phyloP scores from a whole-genome alignment of 2,113 vertebrate genomes.

The Melanocharis versteri region DNA sequence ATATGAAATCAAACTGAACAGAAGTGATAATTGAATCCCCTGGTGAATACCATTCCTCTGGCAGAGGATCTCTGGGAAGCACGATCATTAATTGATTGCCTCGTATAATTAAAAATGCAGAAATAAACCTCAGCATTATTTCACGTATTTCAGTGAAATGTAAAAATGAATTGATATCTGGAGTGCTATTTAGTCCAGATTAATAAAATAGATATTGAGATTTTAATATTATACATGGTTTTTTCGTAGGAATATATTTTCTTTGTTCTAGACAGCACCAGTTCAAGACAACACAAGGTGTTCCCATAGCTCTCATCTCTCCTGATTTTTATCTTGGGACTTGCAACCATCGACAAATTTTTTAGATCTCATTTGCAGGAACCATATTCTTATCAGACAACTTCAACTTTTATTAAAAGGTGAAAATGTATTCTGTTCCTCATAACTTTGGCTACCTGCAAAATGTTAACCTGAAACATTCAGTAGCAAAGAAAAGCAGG shows the following conservation, averaged over 20 bases:
- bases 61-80: neutral
- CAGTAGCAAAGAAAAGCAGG: neutral
- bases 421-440: neutral
- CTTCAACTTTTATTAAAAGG: neutral
- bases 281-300: neutral
- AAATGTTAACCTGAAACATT: neutral
- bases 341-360: neutral
- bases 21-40: slow-evolving; percentile 47
- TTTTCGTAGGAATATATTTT: neutral
- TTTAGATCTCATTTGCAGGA: neutral
- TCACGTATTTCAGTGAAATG: neutral
- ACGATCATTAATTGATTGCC: slow-evolving; percentile 1
- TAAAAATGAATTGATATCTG: neutral
- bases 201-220: neutral
- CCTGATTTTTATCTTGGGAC: neutral
- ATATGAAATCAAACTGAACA: slow-evolving; percentile 35
- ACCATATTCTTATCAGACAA: neutral
- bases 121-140: neutral
- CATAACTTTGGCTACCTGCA: neutral
- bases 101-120: neutral
- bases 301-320: neutral
- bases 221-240: neutral
- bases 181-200: neutral
- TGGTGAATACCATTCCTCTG: slow-evolving; percentile 11
- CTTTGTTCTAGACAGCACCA: neutral